Evolutionary conservation across 2,888 invertebrate species (phyloP).

Genomic region (Leucania comma): DNA sequence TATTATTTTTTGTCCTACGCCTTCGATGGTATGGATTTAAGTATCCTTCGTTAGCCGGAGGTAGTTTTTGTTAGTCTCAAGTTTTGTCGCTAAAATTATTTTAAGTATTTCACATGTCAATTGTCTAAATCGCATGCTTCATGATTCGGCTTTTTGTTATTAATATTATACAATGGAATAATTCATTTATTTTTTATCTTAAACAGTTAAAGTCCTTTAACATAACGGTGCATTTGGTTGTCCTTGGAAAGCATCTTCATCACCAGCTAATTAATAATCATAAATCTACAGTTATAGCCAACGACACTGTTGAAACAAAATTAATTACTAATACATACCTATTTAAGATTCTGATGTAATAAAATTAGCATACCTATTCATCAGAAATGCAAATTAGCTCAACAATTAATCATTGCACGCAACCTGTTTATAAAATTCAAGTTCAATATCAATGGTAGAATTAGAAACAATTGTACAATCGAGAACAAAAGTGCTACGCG

Average conservation of each 20-base stretch:
- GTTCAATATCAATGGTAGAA: conserved; percentile 42
- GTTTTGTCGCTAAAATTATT: conserved; percentile 60
- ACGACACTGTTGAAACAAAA: conserved; percentile 7
- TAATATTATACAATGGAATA: conserved; percentile 18
- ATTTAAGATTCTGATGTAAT: conserved; percentile 33
- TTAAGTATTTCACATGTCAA: conserved; percentile 56
- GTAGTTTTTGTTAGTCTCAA: conserved; percentile 67
- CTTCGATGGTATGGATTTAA: conserved; percentile 60
- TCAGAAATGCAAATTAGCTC: conserved; percentile 36
- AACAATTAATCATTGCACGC: conserved; percentile 46
- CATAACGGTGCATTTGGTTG: conserved; percentile 20
- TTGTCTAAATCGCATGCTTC: conserved; percentile 47
- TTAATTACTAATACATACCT: conserved; percentile 25
- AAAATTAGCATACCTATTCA: conserved; percentile 41
- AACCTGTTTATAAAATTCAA: conserved; percentile 37
- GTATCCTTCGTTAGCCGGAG: conserved; percentile 72
- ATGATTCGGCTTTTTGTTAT: conserved; percentile 6
- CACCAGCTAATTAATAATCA: background rate
- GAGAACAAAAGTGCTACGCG: conserved; percentile 52
- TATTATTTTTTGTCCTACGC: conserved; percentile 82
- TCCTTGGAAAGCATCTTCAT: background rate
- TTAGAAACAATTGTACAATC: conserved; percentile 52
- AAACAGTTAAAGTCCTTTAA: background rate
- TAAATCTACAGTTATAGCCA: conserved; percentile 19
- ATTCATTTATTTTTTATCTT: conserved; percentile 15